A percentile compares a stretch with the other conserved stretches of the same genome.
These are phyloP conservation scores for Drosophila kurseongensis DNA, from an alignment of 1,140 invertebrate genomes.

Conservation along the genomic window DNA sequence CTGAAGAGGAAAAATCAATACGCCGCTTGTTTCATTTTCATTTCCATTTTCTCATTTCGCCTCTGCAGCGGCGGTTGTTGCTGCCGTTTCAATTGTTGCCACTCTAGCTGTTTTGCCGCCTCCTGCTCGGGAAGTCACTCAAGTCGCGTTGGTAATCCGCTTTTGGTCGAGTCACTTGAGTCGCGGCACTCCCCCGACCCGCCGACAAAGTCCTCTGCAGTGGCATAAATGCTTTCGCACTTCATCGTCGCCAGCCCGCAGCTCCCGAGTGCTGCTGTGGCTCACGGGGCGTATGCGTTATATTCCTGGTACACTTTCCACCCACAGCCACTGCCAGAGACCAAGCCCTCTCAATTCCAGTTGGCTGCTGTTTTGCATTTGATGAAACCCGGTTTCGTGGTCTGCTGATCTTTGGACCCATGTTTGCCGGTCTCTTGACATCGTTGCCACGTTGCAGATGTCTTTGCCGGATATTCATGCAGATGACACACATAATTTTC, in stretches of 20 bases:
- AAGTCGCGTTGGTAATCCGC: slow-evolving; percentile 71
- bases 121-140: slow-evolving; percentile 60
- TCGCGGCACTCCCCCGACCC: not conserved
- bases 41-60: slow-evolving; percentile 25
- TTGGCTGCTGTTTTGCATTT: slow-evolving; percentile 69
- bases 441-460: slow-evolving; percentile 34
- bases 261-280: slow-evolving; percentile 39
- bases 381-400: slow-evolving; percentile 52
- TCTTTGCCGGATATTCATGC: slow-evolving; percentile 8
- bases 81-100: slow-evolving; percentile 25
- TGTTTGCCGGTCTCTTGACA: slow-evolving; percentile 47
- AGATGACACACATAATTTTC: slow-evolving; percentile 32
- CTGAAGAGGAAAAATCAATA: slow-evolving; percentile 64
- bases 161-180: slow-evolving; percentile 70
- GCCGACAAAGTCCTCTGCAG: slow-evolving; percentile 5
- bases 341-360: slow-evolving; percentile 61
- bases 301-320: slow-evolving; percentile 22
- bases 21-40: slow-evolving; percentile 56
- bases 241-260: slow-evolving; percentile 35
- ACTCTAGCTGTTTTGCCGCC: slow-evolving; percentile 25
- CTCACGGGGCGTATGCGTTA: slow-evolving; percentile 59
- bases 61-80: slow-evolving; percentile 13
- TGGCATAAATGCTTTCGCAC: slow-evolving; percentile 68
- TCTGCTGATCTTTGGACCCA: slow-evolving; percentile 57
- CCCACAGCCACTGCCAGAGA: not conserved